phyloP scores from a whole-genome alignment of 2,113 vertebrate genomes.

The Agelaius phoeniceus region DNA sequence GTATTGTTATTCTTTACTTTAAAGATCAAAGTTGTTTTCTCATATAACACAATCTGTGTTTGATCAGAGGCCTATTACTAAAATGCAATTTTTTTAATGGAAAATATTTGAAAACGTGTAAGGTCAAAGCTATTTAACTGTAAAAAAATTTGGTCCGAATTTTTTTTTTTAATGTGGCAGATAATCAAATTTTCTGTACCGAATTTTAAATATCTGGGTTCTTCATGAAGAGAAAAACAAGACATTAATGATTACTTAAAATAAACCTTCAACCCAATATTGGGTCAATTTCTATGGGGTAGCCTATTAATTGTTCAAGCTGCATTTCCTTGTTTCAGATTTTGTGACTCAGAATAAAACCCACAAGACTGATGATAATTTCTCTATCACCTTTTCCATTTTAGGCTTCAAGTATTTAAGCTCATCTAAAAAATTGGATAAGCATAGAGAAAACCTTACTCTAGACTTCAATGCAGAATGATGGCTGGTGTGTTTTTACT shows the following conservation, averaged over 20 bases:
- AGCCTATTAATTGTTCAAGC: neutral
- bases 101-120: neutral
- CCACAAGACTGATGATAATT: neutral
- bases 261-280: neutral
- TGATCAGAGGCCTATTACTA: neutral
- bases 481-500: neutral
- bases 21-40: constrained; percentile 1
- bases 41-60: neutral
- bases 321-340: neutral
- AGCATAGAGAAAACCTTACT: neutral
- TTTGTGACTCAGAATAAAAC: neutral
- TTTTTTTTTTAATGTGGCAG: neutral
- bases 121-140: neutral
- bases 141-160: neutral
- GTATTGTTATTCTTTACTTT: constrained; percentile 3
- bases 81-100: neutral
- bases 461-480: neutral
- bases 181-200: neutral
- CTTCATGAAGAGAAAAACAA: neutral
- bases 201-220: neutral
- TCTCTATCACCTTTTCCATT: neutral
- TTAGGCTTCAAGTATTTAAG: neutral
- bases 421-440: neutral
- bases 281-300: neutral
- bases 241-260: neutral